phyloP scores from a whole-genome alignment of 2,888 invertebrate genomes.

The Ophraella communa region DNA sequence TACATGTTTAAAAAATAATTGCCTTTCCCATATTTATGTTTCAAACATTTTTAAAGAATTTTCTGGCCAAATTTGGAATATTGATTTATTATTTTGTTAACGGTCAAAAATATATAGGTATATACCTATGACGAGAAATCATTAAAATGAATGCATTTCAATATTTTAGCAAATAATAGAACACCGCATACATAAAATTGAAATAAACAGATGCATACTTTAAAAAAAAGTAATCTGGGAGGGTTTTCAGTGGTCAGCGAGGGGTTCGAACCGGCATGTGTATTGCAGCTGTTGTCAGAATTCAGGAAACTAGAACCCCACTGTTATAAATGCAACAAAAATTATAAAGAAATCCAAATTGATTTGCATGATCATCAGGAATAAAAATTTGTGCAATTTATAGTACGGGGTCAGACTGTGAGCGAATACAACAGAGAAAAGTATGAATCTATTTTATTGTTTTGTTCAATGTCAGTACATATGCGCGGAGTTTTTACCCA shows the following conservation, averaged over 20 bases:
- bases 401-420: not conserved
- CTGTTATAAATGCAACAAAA: conserved; percentile 50
- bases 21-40: too few relatives aligned
- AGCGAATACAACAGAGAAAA: too few relatives aligned
- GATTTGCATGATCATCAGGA: conserved; percentile 53
- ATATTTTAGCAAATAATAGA: conserved; percentile 24
- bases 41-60: too few relatives aligned
- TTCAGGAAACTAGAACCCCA: conserved; percentile 57
- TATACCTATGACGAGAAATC: too few relatives aligned
- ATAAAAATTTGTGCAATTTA: conserved; percentile 33
- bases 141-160: conserved; percentile 5
- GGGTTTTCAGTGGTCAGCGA: conserved; percentile 41
- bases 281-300: conserved; percentile 58
- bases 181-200: conserved; percentile 22
- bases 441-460: too few relatives aligned
- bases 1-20: too few relatives aligned
- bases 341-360: conserved; percentile 52
- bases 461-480: too few relatives aligned
- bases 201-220: conserved; percentile 56
- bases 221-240: conserved; percentile 50
- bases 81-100: conserved; percentile 2
- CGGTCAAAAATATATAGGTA: not conserved
- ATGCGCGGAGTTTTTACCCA: too few relatives aligned
- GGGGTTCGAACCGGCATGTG: conserved; percentile 32
- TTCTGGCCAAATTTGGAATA: too few relatives aligned